phyloP scores from a whole-genome alignment of 2,113 vertebrate genomes.

The Chlamydotis undulata region DNA sequence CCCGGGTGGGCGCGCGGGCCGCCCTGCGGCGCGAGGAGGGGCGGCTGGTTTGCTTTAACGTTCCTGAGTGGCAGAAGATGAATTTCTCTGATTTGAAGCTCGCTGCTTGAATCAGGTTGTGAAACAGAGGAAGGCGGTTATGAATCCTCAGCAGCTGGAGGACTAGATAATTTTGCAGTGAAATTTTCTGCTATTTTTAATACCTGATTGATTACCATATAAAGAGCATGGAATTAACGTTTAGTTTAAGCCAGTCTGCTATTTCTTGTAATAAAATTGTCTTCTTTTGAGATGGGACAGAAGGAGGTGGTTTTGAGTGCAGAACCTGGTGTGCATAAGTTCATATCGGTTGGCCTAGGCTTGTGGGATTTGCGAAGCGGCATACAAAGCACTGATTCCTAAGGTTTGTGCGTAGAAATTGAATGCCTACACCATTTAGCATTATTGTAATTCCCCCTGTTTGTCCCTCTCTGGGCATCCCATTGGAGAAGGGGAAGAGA shows the following conservation, averaged over 20 bases:
- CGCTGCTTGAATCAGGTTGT: neutral
- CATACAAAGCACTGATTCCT: neutral
- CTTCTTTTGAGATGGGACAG: neutral
- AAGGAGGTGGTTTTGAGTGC: neutral
- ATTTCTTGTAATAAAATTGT: neutral
- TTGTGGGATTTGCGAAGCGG: neutral
- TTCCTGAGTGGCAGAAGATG: neutral
- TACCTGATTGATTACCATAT: neutral
- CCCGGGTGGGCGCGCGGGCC: neutral
- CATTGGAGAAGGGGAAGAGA: neutral
- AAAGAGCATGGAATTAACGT: neutral
- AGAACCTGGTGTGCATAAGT: neutral
- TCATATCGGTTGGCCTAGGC: neutral
- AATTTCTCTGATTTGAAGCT: neutral
- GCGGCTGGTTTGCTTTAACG: neutral
- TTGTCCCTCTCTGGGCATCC: fast-evolving
- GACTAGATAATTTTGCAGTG: neutral
- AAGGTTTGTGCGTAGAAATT: neutral
- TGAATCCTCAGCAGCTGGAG: slow-evolving; percentile 9
- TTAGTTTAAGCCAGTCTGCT: neutral
- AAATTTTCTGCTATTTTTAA: neutral
- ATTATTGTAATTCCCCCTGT: neutral
- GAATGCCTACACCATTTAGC: neutral
- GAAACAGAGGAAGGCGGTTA: neutral
- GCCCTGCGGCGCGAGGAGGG: fast-evolving